phyloP scores from a whole-genome alignment of 2,888 invertebrate genomes.

The Xestia ashworthii region DNA sequence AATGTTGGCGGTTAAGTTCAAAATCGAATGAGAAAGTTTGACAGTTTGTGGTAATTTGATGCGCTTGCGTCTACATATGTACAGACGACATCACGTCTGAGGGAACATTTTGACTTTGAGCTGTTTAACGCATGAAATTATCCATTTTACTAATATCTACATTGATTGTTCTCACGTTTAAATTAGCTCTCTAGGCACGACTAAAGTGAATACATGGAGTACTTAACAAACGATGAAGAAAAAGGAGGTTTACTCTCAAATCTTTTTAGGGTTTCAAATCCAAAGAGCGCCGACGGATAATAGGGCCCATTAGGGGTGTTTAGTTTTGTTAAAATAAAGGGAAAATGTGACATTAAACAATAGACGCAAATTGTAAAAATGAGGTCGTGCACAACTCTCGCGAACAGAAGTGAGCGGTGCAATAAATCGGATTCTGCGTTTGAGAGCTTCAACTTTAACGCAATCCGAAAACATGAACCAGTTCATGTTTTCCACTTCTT shows the following conservation, averaged over 20 bases:
- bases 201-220: slow-evolving; percentile 4
- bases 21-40: too few species aligned
- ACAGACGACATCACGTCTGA: background rate
- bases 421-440: background rate
- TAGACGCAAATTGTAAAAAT: too few species aligned
- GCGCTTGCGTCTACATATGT: background rate
- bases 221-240: background rate
- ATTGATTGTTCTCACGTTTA: background rate
- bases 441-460: too few species aligned
- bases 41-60: too few species aligned
- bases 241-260: background rate
- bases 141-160: background rate
- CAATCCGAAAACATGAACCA: too few species aligned
- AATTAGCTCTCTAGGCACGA: slow-evolving; percentile 23
- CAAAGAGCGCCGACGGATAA: background rate
- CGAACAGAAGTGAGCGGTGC: too few species aligned
- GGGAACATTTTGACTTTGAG: background rate
- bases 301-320: background rate
- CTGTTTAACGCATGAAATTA: background rate
- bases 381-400: too few species aligned
- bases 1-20: too few species aligned
- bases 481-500: too few species aligned
- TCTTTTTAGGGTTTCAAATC: background rate
- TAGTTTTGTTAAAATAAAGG: background rate
- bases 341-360: background rate